phyloP scores from a whole-genome alignment of 2,113 vertebrate genomes.

The Pao palembangensis region DNA sequence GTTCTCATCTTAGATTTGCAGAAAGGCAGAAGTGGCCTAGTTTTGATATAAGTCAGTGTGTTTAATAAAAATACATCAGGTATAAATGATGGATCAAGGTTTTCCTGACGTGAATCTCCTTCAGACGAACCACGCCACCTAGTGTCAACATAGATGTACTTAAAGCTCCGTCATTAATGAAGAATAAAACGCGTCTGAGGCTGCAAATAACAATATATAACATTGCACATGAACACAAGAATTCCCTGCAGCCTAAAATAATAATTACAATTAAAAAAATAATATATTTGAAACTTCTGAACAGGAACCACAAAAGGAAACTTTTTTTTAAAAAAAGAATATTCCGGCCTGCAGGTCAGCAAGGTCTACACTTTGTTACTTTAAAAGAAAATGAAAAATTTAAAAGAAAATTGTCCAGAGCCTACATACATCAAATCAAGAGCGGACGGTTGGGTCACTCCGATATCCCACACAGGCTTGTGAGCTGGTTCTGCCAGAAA shows the following conservation, averaged over 20 bases:
- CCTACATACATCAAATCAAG: slow-evolving; percentile 49
- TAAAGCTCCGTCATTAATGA: slow-evolving; percentile 3
- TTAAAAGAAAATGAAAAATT: slow-evolving; percentile 32
- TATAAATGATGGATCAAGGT: neutral
- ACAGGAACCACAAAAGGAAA: slow-evolving; percentile 30
- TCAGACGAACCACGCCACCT: slow-evolving; percentile 39
- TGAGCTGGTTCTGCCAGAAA: slow-evolving; percentile 65
- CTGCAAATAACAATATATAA: slow-evolving; percentile 93
- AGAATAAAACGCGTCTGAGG: slow-evolving; percentile 69
- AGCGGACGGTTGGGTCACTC: slow-evolving; percentile 12
- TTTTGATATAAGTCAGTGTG: too few species aligned
- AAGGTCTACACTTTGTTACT: slow-evolving; percentile 62
- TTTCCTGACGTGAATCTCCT: neutral
- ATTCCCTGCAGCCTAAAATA: slow-evolving; percentile 95
- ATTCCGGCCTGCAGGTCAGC: slow-evolving; percentile 87
- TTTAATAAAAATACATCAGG: too few species aligned
- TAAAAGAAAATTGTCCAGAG: slow-evolving; percentile 43
- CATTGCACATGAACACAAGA: slow-evolving; percentile 94
- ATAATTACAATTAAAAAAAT: slow-evolving; percentile 44
- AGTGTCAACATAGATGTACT: slow-evolving; percentile 32
- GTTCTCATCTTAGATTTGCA: too few species aligned
- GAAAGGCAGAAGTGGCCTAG: too few species aligned
- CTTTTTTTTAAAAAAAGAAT: slow-evolving; percentile 69
- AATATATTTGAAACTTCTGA: slow-evolving; percentile 36
- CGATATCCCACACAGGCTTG: slow-evolving; percentile 58